Conservation (phyloP, 2,888 invertebrate genomes). For the Thereva nobilitata region DNA sequence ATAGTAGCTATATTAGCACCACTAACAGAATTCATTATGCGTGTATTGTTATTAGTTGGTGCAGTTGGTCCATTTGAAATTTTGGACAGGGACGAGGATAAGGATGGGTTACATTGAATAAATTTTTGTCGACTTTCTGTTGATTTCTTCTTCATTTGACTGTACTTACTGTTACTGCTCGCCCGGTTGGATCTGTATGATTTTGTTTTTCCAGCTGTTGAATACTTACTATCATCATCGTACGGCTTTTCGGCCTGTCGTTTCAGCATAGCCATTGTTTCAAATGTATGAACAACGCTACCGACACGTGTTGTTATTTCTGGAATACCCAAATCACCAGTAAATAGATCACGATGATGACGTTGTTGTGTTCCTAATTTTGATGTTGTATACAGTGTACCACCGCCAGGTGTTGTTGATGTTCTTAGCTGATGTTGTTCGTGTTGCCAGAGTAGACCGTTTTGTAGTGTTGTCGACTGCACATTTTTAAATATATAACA, state of each 20-base stretch:
- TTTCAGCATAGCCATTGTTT: constrained; percentile 54
- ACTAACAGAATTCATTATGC: constrained; percentile 1
- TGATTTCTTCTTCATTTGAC: constrained; percentile 55
- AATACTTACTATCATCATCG: constrained; percentile 23
- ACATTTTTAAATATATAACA: constrained; percentile 37
- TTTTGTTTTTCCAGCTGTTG: constrained; percentile 16
- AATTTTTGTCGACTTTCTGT: constrained; percentile 50
- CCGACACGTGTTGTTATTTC: constrained; percentile 57
- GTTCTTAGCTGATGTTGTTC: constrained; percentile 11
- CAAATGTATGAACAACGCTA: constrained; percentile 57
- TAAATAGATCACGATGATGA: constrained; percentile 56
- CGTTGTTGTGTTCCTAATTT: constrained; percentile 51
- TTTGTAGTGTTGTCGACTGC: constrained; percentile 47
- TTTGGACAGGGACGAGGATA: constrained; percentile 31
- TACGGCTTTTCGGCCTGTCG: constrained; percentile 45
- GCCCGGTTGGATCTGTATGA: constrained; percentile 37
- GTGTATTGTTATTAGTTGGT: not conserved
- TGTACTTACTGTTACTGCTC: constrained; percentile 50
- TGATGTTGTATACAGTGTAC: constrained; percentile 23
- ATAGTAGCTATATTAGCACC: not conserved
- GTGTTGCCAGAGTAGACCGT: constrained; percentile 39
- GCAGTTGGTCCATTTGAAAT: not conserved
- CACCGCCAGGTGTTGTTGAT: not conserved
- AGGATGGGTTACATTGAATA: constrained; percentile 23
- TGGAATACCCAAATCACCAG: constrained; percentile 57